Percentiles rank a stretch among this genome's conserved stretches.
Evolutionary conservation across 1,140 invertebrate species (phyloP).

Genomic region (Drosophila ficusphila): DNA sequence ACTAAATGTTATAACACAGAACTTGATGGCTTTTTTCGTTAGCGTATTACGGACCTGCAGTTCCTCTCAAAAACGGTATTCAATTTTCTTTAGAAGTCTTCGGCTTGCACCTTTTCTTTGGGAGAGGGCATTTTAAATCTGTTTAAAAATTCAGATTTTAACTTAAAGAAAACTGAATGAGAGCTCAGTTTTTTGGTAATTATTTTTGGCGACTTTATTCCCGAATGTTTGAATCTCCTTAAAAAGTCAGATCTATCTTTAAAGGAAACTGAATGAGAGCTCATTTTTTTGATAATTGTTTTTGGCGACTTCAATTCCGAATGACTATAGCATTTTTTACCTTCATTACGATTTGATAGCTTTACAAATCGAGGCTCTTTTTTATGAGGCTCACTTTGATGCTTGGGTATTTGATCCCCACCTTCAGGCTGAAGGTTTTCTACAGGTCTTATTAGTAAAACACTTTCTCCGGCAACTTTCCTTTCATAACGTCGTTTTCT

Average conservation of each 20-base stretch:
- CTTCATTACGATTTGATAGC: not conserved
- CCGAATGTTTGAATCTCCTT: no score
- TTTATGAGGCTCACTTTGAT: not conserved
- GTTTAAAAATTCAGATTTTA: no score
- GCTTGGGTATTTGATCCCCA: not conserved
- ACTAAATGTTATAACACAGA: not conserved
- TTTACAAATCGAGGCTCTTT: no score
- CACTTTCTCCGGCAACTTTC: not conserved
- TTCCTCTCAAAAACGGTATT: no score
- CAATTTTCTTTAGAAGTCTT: no score
- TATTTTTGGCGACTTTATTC: no score
- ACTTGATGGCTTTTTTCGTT: not conserved
- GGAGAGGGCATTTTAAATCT: no score
- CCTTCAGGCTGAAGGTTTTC: not conserved
- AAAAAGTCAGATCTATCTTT: no score
- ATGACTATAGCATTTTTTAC: not conserved
- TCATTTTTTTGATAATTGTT: not conserved
- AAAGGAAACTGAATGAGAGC: not conserved
- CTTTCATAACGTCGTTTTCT: not conserved
- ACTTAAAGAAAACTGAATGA: no score
- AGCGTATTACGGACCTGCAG: no score
- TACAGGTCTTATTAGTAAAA: not conserved
- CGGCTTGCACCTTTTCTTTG: no score
- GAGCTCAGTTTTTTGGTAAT: no score
- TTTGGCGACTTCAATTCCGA: not conserved